Evolutionary conservation across 2,797 vertebrate species (phyloP), one percentile per base, ranked within the genome.

Genomic region (Propithecus deckenii): DNA sequence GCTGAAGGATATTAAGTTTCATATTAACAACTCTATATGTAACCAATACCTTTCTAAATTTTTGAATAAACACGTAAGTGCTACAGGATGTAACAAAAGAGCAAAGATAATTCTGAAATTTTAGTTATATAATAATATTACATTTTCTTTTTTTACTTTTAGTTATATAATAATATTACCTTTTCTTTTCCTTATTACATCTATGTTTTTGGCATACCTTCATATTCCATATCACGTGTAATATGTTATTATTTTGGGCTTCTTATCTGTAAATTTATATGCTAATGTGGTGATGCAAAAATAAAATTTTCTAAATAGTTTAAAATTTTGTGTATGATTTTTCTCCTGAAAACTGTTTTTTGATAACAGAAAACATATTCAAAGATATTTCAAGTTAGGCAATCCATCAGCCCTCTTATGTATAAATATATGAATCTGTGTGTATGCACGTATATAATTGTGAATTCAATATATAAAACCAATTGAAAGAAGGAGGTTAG

Each of bases 401-500:
- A 94, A 59, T 43, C n/a, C 6, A 48, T 52, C 59, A 76, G 38
- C 61, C 14, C 8, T 92, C 91, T 91, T 50, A 65, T 61, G 2
- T 28, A n/a, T 50, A 69, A 55, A 85, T 75, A 55, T 84, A 38
- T 91, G 8, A 59, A 32, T 71, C 48, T 14, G 23, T 10, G 15
- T 55, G 1, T 85, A 5, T n/a, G 12, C 3, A 15, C 78, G 32
- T 55, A 30, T 11, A 57, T 35, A 89, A 76, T 80, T 94, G 22
- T 85, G 32, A 38, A 5, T 69, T 96, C 5, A 52, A 80, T 80
- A 72, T 48, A 38, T 57, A 86, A 97, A 95, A 86, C 76, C 41
- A 85, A 1, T 15, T 72, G 14, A 17, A 15, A 71, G 65, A 88
- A 41, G 15, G 32, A 91, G 28, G 63, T 35, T 72, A 86, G 28